Percentiles rank a stretch among this genome's conserved stretches.
Evolutionary conservation across 2,888 invertebrate species (phyloP).

Genomic region (Lepetodrilus schrolli): DNA sequence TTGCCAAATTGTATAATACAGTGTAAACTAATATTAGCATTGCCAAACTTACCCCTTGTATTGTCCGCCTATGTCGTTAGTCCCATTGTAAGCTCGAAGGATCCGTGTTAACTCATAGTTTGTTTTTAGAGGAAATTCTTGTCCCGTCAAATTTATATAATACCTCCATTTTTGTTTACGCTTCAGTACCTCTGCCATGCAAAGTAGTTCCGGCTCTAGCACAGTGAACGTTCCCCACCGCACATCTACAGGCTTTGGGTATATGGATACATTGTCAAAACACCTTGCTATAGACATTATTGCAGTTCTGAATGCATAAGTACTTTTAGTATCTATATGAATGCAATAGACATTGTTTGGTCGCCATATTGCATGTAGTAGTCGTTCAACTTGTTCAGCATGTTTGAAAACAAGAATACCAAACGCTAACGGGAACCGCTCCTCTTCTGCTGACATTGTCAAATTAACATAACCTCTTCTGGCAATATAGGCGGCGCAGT

Average conservation of each 20-base stretch:
- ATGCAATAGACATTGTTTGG: constrained; percentile 69
- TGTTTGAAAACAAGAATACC: constrained; percentile 58
- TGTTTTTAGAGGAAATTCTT: constrained; percentile 70
- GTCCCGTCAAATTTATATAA: constrained; percentile 71
- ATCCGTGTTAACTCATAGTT: constrained; percentile 68
- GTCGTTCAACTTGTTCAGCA: constrained; percentile 51
- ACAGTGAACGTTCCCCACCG: constrained; percentile 64
- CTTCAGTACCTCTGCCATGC: constrained; percentile 55
- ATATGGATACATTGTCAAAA: constrained; percentile 61
- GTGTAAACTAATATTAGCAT: too few species aligned
- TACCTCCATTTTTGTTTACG: constrained; percentile 64
- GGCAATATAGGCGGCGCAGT: neutral
- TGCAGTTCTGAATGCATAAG: constrained; percentile 34
- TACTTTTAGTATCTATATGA: constrained; percentile 58
- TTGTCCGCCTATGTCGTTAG: constrained; percentile 63
- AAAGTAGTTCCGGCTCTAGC: constrained; percentile 62
- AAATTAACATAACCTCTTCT: neutral
- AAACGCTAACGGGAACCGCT: constrained; percentile 58
- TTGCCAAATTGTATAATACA: too few species aligned
- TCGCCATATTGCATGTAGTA: constrained; percentile 60
- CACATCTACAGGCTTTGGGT: constrained; percentile 49
- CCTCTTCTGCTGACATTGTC: constrained; percentile 36
- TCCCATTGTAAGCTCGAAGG: constrained; percentile 60
- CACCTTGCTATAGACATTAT: constrained; percentile 47
- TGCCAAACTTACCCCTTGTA: constrained; percentile 46